These are phyloP conservation scores for Stegostoma tigrinum DNA, from an alignment of 2,113 vertebrate species.

Conservation along the genomic window DNA sequence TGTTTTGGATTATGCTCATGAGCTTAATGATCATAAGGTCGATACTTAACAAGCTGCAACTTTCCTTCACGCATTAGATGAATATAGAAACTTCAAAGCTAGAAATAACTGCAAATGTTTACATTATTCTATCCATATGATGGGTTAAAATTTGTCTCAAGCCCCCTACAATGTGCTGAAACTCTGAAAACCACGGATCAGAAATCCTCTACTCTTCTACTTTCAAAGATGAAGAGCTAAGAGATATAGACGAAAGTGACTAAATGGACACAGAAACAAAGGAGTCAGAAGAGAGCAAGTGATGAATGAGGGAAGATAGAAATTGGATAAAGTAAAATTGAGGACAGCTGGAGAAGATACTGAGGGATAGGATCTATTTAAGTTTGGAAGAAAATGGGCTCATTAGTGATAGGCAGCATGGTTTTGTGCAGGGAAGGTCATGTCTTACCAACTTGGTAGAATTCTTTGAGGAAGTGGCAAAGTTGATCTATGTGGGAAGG, in stretches of 20 bases:
- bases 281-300: too few species aligned
- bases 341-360: too few species aligned
- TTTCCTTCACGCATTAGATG: background rate
- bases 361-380: too few species aligned
- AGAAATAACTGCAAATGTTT: background rate
- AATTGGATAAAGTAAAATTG: background rate
- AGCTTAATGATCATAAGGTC: background rate
- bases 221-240: background rate
- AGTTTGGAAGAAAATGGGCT: too few species aligned
- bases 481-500: too few species aligned
- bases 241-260: background rate
- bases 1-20: background rate
- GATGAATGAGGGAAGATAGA: background rate
- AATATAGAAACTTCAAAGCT: background rate
- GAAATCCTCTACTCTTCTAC: background rate
- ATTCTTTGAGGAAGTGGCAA: too few species aligned
- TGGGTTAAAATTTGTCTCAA: background rate
- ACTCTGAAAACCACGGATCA: background rate
- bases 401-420: too few species aligned
- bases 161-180: background rate
- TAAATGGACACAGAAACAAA: background rate
- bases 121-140: background rate
- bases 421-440: too few species aligned
- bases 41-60: background rate
- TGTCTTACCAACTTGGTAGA: too few species aligned